Base-by-base conservation (phyloP, 2,888 invertebrate genomes). In the Xanthorhoe spadicearia region DNA sequence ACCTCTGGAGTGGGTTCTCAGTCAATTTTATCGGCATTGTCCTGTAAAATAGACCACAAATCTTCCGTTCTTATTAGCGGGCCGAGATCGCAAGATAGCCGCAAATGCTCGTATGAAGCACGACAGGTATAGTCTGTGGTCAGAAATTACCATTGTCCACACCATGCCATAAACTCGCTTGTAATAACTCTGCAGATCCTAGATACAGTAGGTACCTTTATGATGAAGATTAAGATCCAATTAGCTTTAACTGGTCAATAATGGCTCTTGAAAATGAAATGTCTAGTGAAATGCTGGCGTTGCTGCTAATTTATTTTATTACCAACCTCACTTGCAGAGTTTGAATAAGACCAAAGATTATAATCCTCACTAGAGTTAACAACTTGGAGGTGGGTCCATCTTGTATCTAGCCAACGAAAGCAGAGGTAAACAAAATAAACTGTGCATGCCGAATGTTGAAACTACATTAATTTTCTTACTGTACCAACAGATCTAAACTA, bases 91-190 rank as follows among this genome's bases (percentile, higher is more conserved):
- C 48, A 13, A 6, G 48, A 48, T 48, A 48, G 17, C 48, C 48
- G 8, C 48, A 15, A 48, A 48, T 17, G 48, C 15, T 6, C 17
- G 48, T 48, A 48, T 48, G 48, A 48, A 17, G 38, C 48, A 15
- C 13, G 15, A 15, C 48, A 15, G 15, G 10, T 46, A 15, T 46
- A 28, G 38, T 38, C 59, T 38, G 10, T 58, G 61, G 38, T 43
- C 57, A 15, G 58, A 58, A 66, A 66, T 66, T 66, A 66, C 66
- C 76, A 83, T 83, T 83, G 83, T 83, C 81, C 74, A 70, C 68
- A 63, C 64, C 68, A 68, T 66, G 56, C 75, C 74, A 78, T 82
- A 82, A 82, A 82, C 46, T 61, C 61, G 50, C 56, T 46, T 49
- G 58, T 48, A 68, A 64, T 64, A 66, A 68, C 64, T 68, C 66